phyloP scores from a whole-genome alignment of 2,797 vertebrate genomes.

The Eremophila alpestris region DNA sequence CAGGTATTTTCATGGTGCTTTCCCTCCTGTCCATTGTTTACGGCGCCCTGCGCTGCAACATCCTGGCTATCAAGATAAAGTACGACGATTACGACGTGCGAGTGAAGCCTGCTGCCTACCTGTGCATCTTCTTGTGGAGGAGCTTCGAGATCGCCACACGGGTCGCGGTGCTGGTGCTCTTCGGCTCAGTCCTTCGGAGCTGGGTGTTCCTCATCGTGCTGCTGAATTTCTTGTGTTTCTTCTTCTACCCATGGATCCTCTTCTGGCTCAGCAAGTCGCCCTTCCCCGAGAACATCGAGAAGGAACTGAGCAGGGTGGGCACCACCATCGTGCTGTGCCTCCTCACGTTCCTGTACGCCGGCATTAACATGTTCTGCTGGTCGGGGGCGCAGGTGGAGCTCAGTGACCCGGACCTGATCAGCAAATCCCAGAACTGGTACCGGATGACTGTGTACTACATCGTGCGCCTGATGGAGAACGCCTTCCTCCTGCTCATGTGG shows the following conservation, averaged over 20 bases:
- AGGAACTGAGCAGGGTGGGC: conserved; percentile 89
- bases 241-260: conserved; percentile 90
- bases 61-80: conserved; percentile 96
- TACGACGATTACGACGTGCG: conserved; percentile 93
- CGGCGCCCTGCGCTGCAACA: conserved; percentile 96
- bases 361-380: conserved; percentile 99
- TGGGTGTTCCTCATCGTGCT: conserved; percentile 89
- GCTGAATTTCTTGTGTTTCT: conserved; percentile 90
- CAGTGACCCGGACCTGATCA: conserved; percentile 91
- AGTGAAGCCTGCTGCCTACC: conserved; percentile 87
- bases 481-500: conserved; percentile 89
- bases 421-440: conserved; percentile 94
- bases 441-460: conserved; percentile 90
- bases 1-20: conserved; percentile 91
- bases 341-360: conserved; percentile 94
- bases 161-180: conserved; percentile 91
- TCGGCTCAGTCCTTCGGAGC: conserved; percentile 90
- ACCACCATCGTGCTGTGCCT: conserved; percentile 91
- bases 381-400: conserved; percentile 94
- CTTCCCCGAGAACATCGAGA: conserved; percentile 95
- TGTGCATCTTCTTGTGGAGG: conserved; percentile 95
- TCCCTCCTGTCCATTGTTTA: conserved; percentile 96
- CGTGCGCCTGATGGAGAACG: conserved; percentile 90
- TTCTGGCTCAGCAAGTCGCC: conserved; percentile 93
- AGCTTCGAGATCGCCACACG: conserved; percentile 95